Conservation (phyloP, 2,797 vertebrate genomes). For the Calcarius lapponicus region DNA sequence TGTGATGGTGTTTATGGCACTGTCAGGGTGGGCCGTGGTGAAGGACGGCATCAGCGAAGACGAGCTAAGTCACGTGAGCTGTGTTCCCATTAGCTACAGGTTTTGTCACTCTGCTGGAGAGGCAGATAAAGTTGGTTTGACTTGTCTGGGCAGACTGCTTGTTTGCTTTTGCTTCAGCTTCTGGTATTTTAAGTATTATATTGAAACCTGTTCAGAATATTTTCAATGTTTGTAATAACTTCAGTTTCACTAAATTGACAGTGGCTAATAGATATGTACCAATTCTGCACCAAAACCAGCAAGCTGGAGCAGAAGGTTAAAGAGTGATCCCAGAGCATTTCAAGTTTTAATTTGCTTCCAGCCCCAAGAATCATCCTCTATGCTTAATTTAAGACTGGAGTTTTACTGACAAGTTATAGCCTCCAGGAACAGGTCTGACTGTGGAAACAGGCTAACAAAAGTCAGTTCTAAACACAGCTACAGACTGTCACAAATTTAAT, state of each 20-base stretch:
- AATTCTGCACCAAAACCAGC: background rate
- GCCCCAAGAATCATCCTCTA: background rate
- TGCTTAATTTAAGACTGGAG: background rate
- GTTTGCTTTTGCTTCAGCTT: slow-evolving; percentile 1
- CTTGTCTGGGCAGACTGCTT: background rate
- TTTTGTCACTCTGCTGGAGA: background rate
- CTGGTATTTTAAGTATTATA: background rate
- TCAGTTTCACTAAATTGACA: background rate
- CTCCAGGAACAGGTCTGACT: background rate
- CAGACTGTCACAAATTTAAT: background rate
- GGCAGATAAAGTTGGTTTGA: background rate
- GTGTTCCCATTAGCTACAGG: background rate
- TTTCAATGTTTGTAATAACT: background rate
- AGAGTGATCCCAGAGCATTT: background rate
- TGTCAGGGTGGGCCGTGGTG: background rate
- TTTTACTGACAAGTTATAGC: background rate
- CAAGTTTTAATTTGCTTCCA: background rate
- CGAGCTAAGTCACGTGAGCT: accelerated
- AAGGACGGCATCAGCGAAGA: background rate
- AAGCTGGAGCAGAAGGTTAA: background rate
- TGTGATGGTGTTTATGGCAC: background rate
- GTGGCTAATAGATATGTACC: background rate
- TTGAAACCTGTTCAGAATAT: background rate
- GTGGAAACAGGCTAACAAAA: background rate
- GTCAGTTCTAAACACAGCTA: background rate